Percentiles rank a stretch among this genome's conserved stretches.
phyloP scores from a whole-genome alignment of 2,888 invertebrate species.

The Nebria salina region DNA sequence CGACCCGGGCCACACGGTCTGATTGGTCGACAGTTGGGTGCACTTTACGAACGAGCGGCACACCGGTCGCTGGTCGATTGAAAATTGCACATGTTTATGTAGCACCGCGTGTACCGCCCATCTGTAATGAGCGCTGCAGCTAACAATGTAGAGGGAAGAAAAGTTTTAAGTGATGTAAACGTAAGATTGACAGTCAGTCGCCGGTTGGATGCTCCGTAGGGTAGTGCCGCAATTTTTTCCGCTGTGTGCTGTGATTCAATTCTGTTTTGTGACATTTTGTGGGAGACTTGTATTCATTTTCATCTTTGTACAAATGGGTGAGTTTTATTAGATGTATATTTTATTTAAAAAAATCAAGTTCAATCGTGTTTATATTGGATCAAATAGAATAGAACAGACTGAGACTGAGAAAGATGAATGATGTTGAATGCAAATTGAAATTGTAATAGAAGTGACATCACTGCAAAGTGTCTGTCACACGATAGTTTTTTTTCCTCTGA shows the following conservation, averaged over 20 bases:
- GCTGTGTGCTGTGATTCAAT: conserved; percentile 5
- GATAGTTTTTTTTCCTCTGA: not conserved
- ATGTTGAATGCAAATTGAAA: not conserved
- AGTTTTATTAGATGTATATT: not conserved
- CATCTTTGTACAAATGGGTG: conserved; percentile 8
- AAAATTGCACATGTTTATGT: not conserved
- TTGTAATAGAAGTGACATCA: not conserved
- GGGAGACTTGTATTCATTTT: conserved; percentile 8
- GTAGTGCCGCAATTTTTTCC: not conserved
- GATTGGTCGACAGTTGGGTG: conserved; percentile 5
- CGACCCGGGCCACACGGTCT: conserved; percentile 11
- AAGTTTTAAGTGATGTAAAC: not conserved
- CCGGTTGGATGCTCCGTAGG: not conserved
- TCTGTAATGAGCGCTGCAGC: not conserved
- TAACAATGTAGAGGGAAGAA: not conserved
- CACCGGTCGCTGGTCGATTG: not conserved
- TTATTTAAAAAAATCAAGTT: not conserved
- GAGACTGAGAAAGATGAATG: not conserved
- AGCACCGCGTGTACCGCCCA: conserved; percentile 14
- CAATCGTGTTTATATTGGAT: no score
- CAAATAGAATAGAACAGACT: no score
- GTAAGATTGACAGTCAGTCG: conserved; percentile 19
- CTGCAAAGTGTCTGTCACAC: not conserved
- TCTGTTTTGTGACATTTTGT: conserved; percentile 7
- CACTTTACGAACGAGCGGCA: conserved; percentile 17